These are phyloP conservation scores for Rhingia campestris DNA, from an alignment of 2,888 invertebrate species.

Conservation along the genomic window DNA sequence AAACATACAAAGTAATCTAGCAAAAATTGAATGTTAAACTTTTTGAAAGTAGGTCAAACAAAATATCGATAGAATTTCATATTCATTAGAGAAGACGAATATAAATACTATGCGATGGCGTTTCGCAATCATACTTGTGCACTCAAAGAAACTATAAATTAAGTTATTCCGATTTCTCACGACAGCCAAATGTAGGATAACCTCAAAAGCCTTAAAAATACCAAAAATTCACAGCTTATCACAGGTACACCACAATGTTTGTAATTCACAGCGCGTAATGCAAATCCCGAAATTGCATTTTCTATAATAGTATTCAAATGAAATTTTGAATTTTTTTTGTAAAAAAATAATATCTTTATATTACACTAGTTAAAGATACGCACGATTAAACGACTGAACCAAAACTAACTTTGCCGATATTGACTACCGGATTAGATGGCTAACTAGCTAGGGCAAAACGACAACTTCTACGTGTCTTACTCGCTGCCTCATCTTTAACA, in stretches of 20 bases:
- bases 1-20: too few species aligned
- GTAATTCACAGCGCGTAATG: neutral
- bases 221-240: slow-evolving; percentile 6
- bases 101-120: too few species aligned
- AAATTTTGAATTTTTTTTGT: neutral
- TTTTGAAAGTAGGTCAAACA: too few species aligned
- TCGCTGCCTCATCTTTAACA: slow-evolving; percentile 36
- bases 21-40: too few species aligned
- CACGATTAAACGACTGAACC: slow-evolving; percentile 58
- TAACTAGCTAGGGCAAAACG: slow-evolving; percentile 45
- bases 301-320: neutral
- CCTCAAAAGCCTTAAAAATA: neutral
- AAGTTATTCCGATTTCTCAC: neutral
- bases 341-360: neutral
- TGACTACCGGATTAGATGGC: slow-evolving; percentile 57
- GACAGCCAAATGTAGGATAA: neutral
- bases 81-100: too few species aligned
- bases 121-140: too few species aligned
- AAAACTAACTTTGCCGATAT: slow-evolving; percentile 63
- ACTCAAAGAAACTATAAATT: neutral
- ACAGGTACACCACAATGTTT: neutral
- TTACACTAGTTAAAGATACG: slow-evolving; percentile 34
- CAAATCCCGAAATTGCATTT: neutral
- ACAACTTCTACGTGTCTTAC: slow-evolving; percentile 45
- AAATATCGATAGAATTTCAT: too few species aligned